phyloP scores from a whole-genome alignment of 2,888 invertebrate genomes.

The Plusia festucae region DNA sequence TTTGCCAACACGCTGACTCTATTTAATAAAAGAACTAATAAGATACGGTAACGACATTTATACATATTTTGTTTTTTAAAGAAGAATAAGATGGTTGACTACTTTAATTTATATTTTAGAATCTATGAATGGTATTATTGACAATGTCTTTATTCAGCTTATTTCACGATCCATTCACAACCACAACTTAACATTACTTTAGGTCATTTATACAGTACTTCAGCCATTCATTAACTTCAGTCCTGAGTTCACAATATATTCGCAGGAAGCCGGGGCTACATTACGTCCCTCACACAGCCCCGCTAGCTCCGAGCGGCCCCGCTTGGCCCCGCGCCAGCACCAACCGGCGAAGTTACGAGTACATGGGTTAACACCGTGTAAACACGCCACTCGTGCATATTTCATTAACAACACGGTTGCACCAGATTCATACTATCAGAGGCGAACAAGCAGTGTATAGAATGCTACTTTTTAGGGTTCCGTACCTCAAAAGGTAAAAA shows the following conservation, averaged over 20 bases:
- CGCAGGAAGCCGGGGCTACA: slow-evolving; percentile 26
- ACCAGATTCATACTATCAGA: not conserved
- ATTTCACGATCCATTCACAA: not conserved
- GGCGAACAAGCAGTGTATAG: slow-evolving; percentile 10
- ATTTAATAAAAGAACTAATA: slow-evolving; percentile 2
- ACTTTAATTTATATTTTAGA: not conserved
- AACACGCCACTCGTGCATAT: slow-evolving; percentile 36
- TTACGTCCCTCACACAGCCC: slow-evolving; percentile 18
- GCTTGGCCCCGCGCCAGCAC: slow-evolving; percentile 39
- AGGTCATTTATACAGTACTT: not conserved
- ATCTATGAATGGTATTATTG: too few species aligned
- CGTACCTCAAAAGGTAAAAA: too few species aligned
- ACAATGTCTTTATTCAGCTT: too few species aligned
- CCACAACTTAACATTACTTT: too few species aligned
- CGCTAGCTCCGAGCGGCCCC: not conserved
- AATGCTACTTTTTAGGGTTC: slow-evolving; percentile 11
- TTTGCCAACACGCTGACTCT: slow-evolving; percentile 12
- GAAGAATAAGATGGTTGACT: not conserved
- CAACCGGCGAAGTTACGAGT: slow-evolving; percentile 10
- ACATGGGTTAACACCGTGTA: slow-evolving; percentile 40
- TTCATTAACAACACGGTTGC: slow-evolving; percentile 25
- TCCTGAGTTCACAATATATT: slow-evolving; percentile 18
- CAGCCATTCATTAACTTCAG: slow-evolving; percentile 20
- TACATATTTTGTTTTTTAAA: not conserved
- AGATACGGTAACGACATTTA: not conserved